Conservation (phyloP, 2,113 vertebrate species). For the Centrocercus urophasianus region DNA sequence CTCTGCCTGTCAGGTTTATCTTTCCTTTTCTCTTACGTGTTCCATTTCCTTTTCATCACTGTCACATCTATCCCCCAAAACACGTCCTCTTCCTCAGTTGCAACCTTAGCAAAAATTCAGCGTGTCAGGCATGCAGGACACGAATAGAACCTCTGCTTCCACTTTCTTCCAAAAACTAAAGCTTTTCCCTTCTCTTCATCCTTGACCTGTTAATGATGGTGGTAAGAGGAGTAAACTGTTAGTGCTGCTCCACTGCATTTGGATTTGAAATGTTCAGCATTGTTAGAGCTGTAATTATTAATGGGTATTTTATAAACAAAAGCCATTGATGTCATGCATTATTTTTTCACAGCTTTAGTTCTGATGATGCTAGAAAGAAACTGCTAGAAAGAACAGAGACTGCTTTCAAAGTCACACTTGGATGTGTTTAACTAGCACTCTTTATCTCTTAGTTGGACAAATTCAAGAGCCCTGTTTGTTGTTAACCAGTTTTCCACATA, state of each 20-base stretch:
- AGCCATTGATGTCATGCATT: not conserved
- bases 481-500: not conserved
- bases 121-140: not conserved
- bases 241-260: not conserved
- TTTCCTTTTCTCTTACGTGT: not conserved
- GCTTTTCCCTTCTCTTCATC: not conserved
- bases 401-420: not conserved
- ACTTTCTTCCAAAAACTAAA: constrained; percentile 1
- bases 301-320: not conserved
- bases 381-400: not conserved
- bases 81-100: not conserved
- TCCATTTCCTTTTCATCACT: constrained; percentile 15
- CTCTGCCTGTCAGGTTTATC: not conserved
- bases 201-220: not conserved
- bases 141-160: not conserved
- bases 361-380: constrained; percentile 9
- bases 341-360: constrained; percentile 14
- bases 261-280: not conserved
- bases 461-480: not conserved
- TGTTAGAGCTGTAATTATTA: constrained; percentile 58
- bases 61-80: not conserved
- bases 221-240: constrained; percentile 15
- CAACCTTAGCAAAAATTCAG: not conserved
- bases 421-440: not conserved
- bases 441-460: not conserved